These are phyloP conservation scores for Panthera leo DNA, from an alignment of 2,113 vertebrate genomes.

Conservation along the genomic window DNA sequence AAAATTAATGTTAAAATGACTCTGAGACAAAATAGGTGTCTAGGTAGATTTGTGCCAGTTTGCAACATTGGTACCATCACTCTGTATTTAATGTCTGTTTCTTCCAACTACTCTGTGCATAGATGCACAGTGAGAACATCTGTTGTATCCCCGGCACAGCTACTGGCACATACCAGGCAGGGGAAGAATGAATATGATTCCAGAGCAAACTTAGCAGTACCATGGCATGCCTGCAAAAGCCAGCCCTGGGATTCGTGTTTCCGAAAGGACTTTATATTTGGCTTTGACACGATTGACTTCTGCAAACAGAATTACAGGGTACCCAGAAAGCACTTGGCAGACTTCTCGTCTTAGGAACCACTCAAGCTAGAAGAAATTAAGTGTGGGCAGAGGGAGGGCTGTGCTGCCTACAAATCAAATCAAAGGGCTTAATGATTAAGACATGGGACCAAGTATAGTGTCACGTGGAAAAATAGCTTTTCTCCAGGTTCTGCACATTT, in stretches of 20 bases:
- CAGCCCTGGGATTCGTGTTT: not conserved
- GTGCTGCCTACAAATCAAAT: conserved; percentile 6
- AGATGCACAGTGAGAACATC: not conserved
- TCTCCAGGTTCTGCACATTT: not conserved
- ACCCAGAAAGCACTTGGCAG: not conserved
- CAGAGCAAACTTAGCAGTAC: not conserved
- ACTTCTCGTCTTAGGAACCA: not conserved
- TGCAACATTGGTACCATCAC: not conserved
- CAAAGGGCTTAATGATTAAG: not conserved
- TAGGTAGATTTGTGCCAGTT: not conserved
- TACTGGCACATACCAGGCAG: not conserved
- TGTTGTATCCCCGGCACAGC: not conserved
- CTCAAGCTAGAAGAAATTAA: conserved; percentile 15
- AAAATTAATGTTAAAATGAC: conserved; percentile 18
- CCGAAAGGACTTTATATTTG: conserved; percentile 42
- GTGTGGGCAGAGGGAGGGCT: conserved; percentile 7
- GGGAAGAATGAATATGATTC: not conserved
- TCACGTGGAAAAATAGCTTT: not conserved
- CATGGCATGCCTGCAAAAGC: not conserved
- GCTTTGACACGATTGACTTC: not conserved
- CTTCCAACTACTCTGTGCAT: not conserved
- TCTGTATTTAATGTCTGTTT: not conserved
- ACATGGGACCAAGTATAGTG: not conserved
- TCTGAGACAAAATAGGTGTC: not conserved
- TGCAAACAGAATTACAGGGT: conserved; percentile 2